These are phyloP conservation scores for Murina feae DNA, from an alignment of 2,113 vertebrate species.

Conservation along the genomic window DNA sequence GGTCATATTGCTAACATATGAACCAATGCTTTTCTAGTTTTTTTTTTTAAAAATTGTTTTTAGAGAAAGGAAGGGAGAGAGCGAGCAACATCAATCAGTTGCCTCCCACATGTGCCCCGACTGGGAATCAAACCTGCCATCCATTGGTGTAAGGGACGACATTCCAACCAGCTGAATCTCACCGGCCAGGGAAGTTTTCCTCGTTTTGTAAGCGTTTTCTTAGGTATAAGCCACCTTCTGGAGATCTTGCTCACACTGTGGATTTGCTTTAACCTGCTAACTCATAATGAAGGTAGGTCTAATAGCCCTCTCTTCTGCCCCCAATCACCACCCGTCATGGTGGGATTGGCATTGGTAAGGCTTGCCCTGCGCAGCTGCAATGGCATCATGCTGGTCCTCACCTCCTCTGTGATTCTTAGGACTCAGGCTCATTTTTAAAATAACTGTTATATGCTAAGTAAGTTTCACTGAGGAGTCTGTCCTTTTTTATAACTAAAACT, in stretches of 20 bases:
- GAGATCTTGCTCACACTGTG: background rate
- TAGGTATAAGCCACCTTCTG: background rate
- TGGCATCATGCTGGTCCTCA: background rate
- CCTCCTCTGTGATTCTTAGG: background rate
- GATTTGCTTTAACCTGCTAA: background rate
- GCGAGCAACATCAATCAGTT: no score
- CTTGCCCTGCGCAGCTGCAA: background rate
- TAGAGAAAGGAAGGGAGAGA: no score
- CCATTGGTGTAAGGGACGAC: no score
- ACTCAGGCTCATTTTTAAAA: conserved; percentile 24
- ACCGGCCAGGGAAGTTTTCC: no score
- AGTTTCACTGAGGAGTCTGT: conserved; percentile 11
- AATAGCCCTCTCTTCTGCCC: background rate
- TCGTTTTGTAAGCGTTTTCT: background rate
- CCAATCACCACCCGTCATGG: rapidly evolving
- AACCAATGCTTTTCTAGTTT: background rate
- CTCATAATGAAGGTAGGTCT: background rate
- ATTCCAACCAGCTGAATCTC: no score
- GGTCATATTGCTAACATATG: background rate
- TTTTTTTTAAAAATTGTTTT: no score
- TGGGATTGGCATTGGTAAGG: background rate
- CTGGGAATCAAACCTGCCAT: no score
- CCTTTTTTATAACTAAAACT: conserved; percentile 34
- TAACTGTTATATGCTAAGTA: conserved; percentile 35
- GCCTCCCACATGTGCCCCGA: no score